Percentiles rank a stretch among this genome's conserved stretches.
Conservation (phyloP, 2,797 vertebrate genomes). For the Salmo trutta region DNA sequence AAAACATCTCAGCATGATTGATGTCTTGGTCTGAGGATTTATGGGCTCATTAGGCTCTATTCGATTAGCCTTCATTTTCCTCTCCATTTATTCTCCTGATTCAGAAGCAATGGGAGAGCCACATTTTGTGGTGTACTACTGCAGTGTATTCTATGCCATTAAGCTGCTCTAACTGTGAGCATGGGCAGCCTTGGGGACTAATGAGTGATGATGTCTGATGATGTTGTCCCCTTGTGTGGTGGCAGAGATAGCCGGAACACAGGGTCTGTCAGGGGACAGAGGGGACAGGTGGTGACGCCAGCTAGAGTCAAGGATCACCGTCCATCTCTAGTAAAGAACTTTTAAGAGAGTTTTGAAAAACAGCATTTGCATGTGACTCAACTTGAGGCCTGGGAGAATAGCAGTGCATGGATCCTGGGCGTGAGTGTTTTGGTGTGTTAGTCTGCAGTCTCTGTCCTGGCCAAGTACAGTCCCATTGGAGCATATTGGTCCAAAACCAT, state of each 20-base stretch:
- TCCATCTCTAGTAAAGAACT: constrained; percentile 66
- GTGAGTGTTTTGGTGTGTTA: constrained; percentile 1
- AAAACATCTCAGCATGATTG: background rate
- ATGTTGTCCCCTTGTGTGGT: constrained; percentile 34
- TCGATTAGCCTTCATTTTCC: background rate
- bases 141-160: constrained; percentile 21
- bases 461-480: constrained; percentile 30
- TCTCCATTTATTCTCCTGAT: constrained; percentile 6
- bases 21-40: background rate
- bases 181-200: constrained; percentile 21
- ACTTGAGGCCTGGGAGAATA: constrained; percentile 50
- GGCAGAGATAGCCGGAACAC: constrained; percentile 20
- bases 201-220: constrained; percentile 46
- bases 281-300: constrained; percentile 23
- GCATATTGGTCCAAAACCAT: background rate
- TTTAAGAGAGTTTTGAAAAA: constrained; percentile 55
- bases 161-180: constrained; percentile 40
- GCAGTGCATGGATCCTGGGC: constrained; percentile 17
- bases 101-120: constrained; percentile 53
- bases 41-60: background rate
- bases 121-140: constrained; percentile 6
- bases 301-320: constrained; percentile 35
- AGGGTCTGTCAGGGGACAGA: constrained; percentile 52
- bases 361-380: constrained; percentile 47
- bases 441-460: constrained; percentile 16